Percentiles rank a stretch among this genome's conserved stretches.
These are phyloP conservation scores for Myiopsitta monachus DNA, from an alignment of 2,113 vertebrate genomes.

Conservation along the genomic window DNA sequence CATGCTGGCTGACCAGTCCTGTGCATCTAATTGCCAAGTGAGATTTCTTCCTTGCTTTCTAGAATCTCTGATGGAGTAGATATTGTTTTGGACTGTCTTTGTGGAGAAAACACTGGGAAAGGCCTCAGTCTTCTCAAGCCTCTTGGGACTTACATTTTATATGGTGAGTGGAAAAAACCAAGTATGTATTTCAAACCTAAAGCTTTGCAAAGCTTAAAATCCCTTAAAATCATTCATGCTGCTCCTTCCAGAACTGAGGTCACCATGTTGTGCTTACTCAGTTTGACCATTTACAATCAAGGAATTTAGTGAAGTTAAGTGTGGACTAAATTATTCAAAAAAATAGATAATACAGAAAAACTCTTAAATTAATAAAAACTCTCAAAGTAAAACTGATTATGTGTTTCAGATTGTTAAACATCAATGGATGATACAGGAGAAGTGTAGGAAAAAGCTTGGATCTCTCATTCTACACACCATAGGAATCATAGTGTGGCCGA, in stretches of 20 bases:
- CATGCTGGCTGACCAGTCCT: background rate
- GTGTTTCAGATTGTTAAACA: background rate
- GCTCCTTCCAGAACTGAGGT: background rate
- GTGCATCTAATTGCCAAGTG: background rate
- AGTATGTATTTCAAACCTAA: background rate
- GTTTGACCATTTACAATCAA: background rate
- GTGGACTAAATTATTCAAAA: background rate
- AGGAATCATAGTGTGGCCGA: background rate
- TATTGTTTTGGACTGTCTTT: conserved; percentile 94
- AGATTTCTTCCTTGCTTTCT: background rate
- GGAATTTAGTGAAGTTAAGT: background rate
- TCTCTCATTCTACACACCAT: background rate
- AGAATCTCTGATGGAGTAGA: conserved; percentile 97
- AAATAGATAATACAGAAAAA: background rate
- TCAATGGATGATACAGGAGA: background rate
- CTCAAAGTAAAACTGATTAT: background rate
- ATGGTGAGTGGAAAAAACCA: conserved; percentile 79
- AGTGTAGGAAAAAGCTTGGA: background rate
- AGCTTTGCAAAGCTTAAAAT: background rate
- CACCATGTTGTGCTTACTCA: background rate
- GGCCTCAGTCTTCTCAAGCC: conserved; percentile 93
- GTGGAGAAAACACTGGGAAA: conserved; percentile 97
- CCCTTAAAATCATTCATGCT: background rate
- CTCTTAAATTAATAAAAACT: background rate
- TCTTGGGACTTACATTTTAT: conserved; percentile 95